Conservation (phyloP, 2,888 invertebrate species). For the Pemphredon lugubris region DNA sequence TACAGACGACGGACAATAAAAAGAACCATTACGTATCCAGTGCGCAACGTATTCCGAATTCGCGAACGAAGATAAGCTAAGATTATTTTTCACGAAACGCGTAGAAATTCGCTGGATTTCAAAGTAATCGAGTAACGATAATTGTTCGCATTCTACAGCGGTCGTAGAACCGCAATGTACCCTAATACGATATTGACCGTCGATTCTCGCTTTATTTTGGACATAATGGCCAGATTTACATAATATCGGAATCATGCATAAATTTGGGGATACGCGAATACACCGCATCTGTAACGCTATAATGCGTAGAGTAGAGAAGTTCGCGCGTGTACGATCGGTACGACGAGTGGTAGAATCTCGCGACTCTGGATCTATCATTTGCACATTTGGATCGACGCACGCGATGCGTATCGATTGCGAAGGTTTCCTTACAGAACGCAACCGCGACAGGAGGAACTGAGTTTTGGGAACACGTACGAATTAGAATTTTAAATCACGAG, state of each 20-base stretch:
- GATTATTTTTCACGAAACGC: neutral
- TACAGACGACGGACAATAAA: neutral
- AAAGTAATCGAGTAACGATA: neutral
- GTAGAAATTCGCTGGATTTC: neutral
- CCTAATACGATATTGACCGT: neutral
- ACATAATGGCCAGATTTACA: conserved; percentile 12
- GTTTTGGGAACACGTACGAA: conserved; percentile 28
- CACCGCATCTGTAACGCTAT: conserved; percentile 3
- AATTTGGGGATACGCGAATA: conserved; percentile 12
- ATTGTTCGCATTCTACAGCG: conserved; percentile 1
- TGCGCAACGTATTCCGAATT: too few species aligned
- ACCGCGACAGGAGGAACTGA: conserved; percentile 10
- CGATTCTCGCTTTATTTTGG: too few species aligned
- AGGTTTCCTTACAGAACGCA: conserved; percentile 10
- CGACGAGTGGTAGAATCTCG: conserved; percentile 24
- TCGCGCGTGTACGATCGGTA: conserved; percentile 4
- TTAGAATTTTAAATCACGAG: conserved; percentile 46
- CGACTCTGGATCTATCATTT: conserved; percentile 24
- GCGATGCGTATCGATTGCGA: conserved; percentile 7
- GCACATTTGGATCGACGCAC: conserved; percentile 12
- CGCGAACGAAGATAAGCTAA: too few species aligned
- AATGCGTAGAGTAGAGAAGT: conserved; percentile 29
- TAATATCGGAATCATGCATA: conserved; percentile 1
- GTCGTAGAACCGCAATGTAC: too few species aligned
- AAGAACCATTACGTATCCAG: too few species aligned